Conservation (phyloP, 2,113 vertebrate genomes). For the Grammomys surdaster region DNA sequence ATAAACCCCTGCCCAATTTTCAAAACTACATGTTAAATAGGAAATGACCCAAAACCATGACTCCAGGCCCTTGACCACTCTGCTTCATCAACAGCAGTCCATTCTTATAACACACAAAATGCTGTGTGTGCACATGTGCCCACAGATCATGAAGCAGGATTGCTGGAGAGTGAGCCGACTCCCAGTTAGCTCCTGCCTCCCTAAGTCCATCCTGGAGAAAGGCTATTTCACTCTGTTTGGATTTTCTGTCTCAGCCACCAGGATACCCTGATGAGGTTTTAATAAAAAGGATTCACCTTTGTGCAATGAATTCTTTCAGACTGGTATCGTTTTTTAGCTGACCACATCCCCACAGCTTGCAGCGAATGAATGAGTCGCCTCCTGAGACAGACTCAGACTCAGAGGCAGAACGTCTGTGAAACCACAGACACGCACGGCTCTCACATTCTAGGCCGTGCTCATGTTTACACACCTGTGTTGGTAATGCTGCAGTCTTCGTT, state of each 20-base stretch:
- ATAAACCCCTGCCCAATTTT: not conserved
- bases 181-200: not conserved
- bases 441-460: not conserved
- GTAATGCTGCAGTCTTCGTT: conserved; percentile 97
- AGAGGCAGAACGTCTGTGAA: conserved; percentile 49
- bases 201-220: not conserved
- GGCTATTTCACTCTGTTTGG: not conserved
- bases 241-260: not conserved
- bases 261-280: not conserved
- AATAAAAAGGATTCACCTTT: conserved; percentile 50
- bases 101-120: not conserved
- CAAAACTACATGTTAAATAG: not conserved
- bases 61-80: not conserved
- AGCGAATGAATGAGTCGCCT: conserved; percentile 48
- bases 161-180: rapidly evolving
- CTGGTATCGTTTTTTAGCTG: conserved; percentile 61
- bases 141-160: no score
- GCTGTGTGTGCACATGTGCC: rapidly evolving
- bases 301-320: conserved; percentile 40
- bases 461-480: conserved; percentile 94
- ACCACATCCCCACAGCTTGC: conserved; percentile 36
- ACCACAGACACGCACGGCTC: conserved; percentile 30
- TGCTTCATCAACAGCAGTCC: not conserved
- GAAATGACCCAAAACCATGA: not conserved
- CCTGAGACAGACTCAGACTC: conserved; percentile 36